Evolutionary conservation across 2,113 vertebrate species (phyloP), one percentile per base, ranked within the genome.

Genomic region (Halichoerus grypus): DNA sequence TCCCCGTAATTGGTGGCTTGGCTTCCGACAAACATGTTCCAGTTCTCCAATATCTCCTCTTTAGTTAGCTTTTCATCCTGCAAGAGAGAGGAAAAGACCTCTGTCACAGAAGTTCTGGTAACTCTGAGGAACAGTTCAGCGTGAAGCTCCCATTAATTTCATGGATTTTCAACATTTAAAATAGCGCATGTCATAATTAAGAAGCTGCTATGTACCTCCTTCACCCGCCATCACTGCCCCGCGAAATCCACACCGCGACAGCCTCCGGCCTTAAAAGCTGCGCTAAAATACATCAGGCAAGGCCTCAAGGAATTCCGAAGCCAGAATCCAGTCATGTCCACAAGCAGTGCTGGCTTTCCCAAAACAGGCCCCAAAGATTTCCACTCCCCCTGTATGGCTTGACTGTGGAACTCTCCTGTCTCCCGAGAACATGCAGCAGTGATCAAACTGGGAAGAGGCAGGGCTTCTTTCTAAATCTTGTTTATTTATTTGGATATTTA

Each of bases 21-120:
- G 98, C 99, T 99, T 98, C 99, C 99, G 46, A 99, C 99, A 16
- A 99, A 99, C 99, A 99, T 99, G 98, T 99, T 99, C 99, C 99
- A 99, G 96, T 99, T 99, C 97, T 99, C 99, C 33, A 99, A 96
- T 97, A 99, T 99, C 97, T 99, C 99, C n/a, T 99, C 99, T 98
- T 99, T 99, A 0, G 99, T 99, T 95, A 99, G 98, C 98, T 99
- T 99, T 97, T 99, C 99, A 97, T 99, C 99, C 99, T 99, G 96
- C 49, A 51, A 61, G n/a, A 71, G 55, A 97, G 39, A 98, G 6
- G 33, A 94, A 94, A 97, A 95, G 97, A 5, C 84, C 88, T 46
- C 36, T 22, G 79, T 97, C 63, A 96, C 0, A 6, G 59, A 57
- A 90, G 26, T 24, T 79, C 63, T 76, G 91, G 49, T 10, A 90